A percentile compares a stretch with the other conserved stretches of the same genome.
These are phyloP conservation scores for Microplitis deprimator DNA, from an alignment of 2,888 invertebrate genomes.

Conservation along the genomic window DNA sequence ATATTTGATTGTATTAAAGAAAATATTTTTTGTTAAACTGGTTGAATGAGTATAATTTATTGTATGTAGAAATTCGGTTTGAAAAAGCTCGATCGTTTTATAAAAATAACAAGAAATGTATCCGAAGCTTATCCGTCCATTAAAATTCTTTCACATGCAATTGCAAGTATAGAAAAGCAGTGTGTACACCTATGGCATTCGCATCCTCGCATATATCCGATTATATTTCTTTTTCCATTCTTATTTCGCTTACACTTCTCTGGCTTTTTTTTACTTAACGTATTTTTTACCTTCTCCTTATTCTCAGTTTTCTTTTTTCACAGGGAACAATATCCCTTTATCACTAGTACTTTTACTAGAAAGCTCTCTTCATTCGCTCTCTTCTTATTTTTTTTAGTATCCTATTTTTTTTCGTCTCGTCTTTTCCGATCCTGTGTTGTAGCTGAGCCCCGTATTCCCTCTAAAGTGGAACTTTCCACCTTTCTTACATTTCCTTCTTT, in stretches of 20 bases:
- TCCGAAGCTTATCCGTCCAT: conserved; percentile 62
- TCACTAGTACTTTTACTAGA: conserved; percentile 47
- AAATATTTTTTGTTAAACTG: too few species aligned
- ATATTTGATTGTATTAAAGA: too few species aligned
- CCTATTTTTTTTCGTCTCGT: conserved; percentile 43
- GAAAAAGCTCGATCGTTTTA: conserved; percentile 43
- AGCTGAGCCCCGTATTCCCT: conserved; percentile 1
- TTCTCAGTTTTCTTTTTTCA: conserved; percentile 6
- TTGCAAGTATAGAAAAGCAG: background rate
- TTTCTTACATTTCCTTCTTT: conserved; percentile 30
- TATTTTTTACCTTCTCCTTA: conserved; percentile 8
- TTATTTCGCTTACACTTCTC: background rate
- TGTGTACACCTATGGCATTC: conserved; percentile 5
- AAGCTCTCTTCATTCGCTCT: conserved; percentile 29
- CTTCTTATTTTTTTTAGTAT: conserved; percentile 38
- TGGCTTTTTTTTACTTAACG: background rate
- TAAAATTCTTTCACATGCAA: conserved; percentile 59
- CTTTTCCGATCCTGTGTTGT: conserved; percentile 35
- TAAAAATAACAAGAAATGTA: conserved; percentile 17
- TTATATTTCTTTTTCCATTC: background rate
- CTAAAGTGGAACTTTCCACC: conserved; percentile 21
- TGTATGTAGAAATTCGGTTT: conserved; percentile 34
- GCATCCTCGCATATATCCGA: conserved; percentile 52
- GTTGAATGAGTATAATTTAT: too few species aligned
- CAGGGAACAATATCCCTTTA: conserved; percentile 61